Evolutionary conservation across 1,140 invertebrate species (phyloP).

Genomic region (Bombus vancouverensis): DNA sequence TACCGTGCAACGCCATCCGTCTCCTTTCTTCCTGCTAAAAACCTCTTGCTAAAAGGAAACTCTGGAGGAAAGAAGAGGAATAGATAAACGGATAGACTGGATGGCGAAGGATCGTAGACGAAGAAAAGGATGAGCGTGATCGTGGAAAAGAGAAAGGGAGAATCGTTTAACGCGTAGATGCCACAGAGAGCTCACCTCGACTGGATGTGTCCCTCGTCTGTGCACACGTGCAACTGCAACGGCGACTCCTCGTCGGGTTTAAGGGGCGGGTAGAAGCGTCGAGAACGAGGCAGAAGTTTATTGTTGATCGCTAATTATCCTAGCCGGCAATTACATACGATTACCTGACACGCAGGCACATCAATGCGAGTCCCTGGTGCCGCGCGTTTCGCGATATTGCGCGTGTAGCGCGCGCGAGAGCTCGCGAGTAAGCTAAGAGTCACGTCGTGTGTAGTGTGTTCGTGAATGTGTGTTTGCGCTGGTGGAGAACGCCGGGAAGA

Average conservation of each 20-base stretch:
- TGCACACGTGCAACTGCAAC: slow-evolving; percentile 35
- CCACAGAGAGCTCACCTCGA: background rate
- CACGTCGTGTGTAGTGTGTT: background rate
- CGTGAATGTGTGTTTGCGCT: slow-evolving; percentile 29
- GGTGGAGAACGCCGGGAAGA: slow-evolving; percentile 46
- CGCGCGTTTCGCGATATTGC: slow-evolving; percentile 66
- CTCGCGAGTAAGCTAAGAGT: background rate
- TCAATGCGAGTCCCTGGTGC: slow-evolving; percentile 53
- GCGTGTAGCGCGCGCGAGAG: background rate
- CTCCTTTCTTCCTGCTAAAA: background rate
- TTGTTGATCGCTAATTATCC: slow-evolving; percentile 82
- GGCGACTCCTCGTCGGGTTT: background rate
- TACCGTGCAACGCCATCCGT: slow-evolving; percentile 58
- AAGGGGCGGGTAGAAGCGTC: background rate
- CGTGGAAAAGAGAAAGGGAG: slow-evolving; percentile 38
- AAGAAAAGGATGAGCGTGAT: slow-evolving; percentile 21
- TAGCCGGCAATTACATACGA: slow-evolving; percentile 78
- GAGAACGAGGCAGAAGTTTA: slow-evolving; percentile 70
- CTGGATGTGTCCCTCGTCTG: background rate
- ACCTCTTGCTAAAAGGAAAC: background rate
- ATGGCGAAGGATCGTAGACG: background rate
- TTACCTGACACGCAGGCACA: slow-evolving; percentile 78
- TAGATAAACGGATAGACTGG: slow-evolving; percentile 29
- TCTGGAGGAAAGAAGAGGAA: background rate
- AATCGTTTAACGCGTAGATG: slow-evolving; percentile 37